Percentiles rank a stretch among this genome's conserved stretches.
phyloP scores from a whole-genome alignment of 1,140 invertebrate species.

The Asbolus verrucosus region DNA sequence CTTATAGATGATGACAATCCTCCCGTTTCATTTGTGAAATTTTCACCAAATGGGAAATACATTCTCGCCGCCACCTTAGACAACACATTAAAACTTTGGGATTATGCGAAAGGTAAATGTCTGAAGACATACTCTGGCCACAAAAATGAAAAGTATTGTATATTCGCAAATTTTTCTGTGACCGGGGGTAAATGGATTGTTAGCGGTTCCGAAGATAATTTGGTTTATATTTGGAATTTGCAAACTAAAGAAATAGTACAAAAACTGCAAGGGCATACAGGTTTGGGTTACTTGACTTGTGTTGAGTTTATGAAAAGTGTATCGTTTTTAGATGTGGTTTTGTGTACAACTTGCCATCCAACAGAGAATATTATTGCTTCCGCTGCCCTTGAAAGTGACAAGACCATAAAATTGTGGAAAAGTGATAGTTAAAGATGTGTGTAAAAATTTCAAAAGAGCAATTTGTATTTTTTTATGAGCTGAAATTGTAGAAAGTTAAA shows the following conservation, averaged over 20 bases:
- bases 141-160: conserved; percentile 99
- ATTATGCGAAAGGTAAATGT: conserved; percentile 98
- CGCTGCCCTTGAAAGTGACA: conserved; percentile 97
- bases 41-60: conserved; percentile 99
- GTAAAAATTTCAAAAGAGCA: neutral
- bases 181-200: conserved; percentile 99
- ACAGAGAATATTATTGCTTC: conserved; percentile 99
- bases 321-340: conserved; percentile 86
- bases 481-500: neutral
- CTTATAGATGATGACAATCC: conserved; percentile 98
- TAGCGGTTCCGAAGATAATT: conserved; percentile 99
- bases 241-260: conserved; percentile 99
- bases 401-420: conserved; percentile 99
- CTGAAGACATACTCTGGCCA: conserved; percentile 98
- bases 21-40: conserved; percentile 99
- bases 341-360: conserved; percentile 98
- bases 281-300: conserved; percentile 66
- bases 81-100: conserved; percentile 99
- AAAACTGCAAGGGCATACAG: conserved; percentile 95
- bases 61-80: conserved; percentile 98
- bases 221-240: conserved; percentile 99
- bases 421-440: conserved; percentile 81
- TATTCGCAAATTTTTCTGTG: conserved; percentile 99
- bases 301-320: conserved; percentile 24
- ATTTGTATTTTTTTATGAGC: conserved; percentile 33